Evolutionary conservation across 2,113 vertebrate species (phyloP), one percentile per base, ranked within the genome.

Genomic region (Eurystomus gularis): DNA sequence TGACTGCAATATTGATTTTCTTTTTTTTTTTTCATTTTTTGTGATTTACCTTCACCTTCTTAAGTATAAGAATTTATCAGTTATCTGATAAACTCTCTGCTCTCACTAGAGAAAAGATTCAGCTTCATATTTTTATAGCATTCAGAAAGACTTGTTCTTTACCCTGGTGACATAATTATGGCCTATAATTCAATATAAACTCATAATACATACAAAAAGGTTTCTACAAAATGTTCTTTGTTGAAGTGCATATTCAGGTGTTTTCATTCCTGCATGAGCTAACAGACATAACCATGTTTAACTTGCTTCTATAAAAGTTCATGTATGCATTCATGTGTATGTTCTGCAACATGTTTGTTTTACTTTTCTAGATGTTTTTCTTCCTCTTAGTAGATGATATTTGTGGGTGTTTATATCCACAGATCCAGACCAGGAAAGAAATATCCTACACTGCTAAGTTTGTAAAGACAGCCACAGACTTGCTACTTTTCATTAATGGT

Each of bases 321-420:
- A 33, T 3, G 1, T n/a, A 28, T 25, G 17, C 40, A 44, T 55
- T 54, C 1, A 1, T 40, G n/a, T 1, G 0, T 46, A 17, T 35
- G 3, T 46, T 64, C 29, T 46, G 28, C 0, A 0, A 25, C 21
- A 17, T 0, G 0, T 24, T 46, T 76, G 28, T 0, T 4, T 5
- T 64, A 44, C 20, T 39, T 31, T 28, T 31, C 9, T 29, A 26
- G 46, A 8, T 48, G 31, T 46, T 2, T 14, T 62, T 66, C 21
- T 71, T 40, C 25, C 69, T 5, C 13, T 14, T 42, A 24, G 9
- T 33, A 83, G 48, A 15, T 49, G 6, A 10, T 37, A 33, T 42
- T 86, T 89, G 60, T 62, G 26, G 17, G 19, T 75, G 44, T 23
- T 62, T 57, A 23, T 31, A 75, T 75, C 31, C 48, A 55, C 11